These are phyloP conservation scores for Melanogrammus aeglefinus DNA, from an alignment of 2,797 vertebrate species.

Conservation along the genomic window DNA sequence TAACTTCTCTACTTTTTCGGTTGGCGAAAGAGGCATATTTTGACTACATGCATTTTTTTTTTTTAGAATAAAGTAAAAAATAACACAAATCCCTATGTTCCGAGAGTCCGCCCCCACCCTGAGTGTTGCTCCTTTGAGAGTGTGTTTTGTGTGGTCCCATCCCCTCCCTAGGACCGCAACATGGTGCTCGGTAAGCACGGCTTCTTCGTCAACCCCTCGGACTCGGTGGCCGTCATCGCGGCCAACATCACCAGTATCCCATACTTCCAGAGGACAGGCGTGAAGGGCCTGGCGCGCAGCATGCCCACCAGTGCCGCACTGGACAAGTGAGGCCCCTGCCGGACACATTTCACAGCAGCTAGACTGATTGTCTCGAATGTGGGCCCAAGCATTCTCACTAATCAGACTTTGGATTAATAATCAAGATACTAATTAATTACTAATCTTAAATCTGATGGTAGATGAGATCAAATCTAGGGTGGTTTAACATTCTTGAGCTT, in stretches of 20 bases:
- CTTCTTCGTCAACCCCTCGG: conserved; percentile 97
- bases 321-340: conserved; percentile 79
- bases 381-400: not conserved
- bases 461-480: no score
- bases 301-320: conserved; percentile 98
- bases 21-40: not conserved
- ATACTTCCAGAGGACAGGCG: conserved; percentile 92
- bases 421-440: no score
- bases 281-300: conserved; percentile 92
- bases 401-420: not conserved
- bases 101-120: no score
- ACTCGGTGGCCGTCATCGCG: conserved; percentile 93
- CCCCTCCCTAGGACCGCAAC: conserved; percentile 86
- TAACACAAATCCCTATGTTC: not conserved
- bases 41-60: not conserved
- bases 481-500: not conserved
- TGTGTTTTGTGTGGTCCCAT: not conserved
- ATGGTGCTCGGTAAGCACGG: conserved; percentile 96
- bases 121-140: not conserved
- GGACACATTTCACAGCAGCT: not conserved
- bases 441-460: not conserved
- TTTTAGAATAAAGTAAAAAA: not conserved
- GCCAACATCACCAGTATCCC: conserved; percentile 95
- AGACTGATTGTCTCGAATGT: not conserved
- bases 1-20: not conserved